Evolutionary conservation across 1,140 invertebrate species (phyloP), one percentile per base, ranked within the genome.

Genomic region (Neoseiulus cucumeris): DNA sequence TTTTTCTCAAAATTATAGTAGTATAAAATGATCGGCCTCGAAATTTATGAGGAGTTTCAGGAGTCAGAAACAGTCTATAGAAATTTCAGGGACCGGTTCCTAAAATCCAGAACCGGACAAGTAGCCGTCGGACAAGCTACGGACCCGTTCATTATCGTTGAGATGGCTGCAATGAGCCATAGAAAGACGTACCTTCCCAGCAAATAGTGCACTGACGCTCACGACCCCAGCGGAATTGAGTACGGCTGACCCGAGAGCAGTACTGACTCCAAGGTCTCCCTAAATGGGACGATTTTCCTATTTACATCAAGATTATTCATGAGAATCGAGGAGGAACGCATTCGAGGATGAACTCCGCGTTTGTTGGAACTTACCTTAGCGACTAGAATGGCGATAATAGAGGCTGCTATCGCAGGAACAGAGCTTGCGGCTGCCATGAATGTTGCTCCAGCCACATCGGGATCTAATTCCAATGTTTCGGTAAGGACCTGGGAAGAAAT

Each of bases 211-310:
- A 72, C 89, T 92, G 4, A 92, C 70, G n/a, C 75, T 73, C 71
- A 94, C 91, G 47, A 94, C 90, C 75, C 93, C 91, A 85, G 93
- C 90, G 69, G 93, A 91, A 78, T 93, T 94, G 78, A 92, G 93
- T 4, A 94, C 89, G 0, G 90, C 90, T 14, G 87, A 90, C 1
- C 88, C 87, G 65, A 91, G 89, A 17, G 89, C 87, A 2, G 87
- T 87, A 25, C 86, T 87, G 22, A 86, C 78, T 71, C 85, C 77
- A 59, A 93, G 91, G 73, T 93, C 89, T 72, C 91, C 89, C 77
- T 78, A 69, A 42, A 70, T n/a, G n/a, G 71, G 47, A 65, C 2
- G 55, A 65, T 66, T 39, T 39, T n/a, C n/a, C n/a, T 9, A 39
- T 9, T 39, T 39, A 6, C 33, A 39, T 4, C 9, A 4, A n/a